Evolutionary conservation across 2,113 vertebrate species (phyloP).

Genomic region (Rhodinocichla rosea): DNA sequence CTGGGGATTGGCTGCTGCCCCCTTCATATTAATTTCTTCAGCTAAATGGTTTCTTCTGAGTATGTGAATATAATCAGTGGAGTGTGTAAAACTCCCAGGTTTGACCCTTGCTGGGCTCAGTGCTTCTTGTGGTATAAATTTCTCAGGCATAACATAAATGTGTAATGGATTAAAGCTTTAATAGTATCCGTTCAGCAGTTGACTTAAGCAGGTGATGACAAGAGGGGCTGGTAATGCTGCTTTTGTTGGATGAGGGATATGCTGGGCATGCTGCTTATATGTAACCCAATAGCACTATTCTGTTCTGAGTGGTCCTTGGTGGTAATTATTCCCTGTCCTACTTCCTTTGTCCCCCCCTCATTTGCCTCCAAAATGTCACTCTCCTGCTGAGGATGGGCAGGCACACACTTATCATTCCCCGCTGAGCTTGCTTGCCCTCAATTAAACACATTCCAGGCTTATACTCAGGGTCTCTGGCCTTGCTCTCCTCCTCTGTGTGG

Average conservation of each 20-base stretch:
- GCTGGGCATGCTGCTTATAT: conserved; percentile 19
- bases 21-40: conserved; percentile 19
- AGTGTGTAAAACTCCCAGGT: conserved; percentile 57
- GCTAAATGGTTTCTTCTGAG: conserved; percentile 54
- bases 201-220: conserved; percentile 74
- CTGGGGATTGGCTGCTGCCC: background rate
- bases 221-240: conserved; percentile 56
- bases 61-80: conserved; percentile 68
- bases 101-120: conserved; percentile 58
- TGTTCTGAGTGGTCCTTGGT: conserved; percentile 30
- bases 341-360: conserved; percentile 31
- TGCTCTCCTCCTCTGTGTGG: background rate
- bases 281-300: conserved; percentile 42
- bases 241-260: conserved; percentile 66
- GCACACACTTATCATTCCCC: conserved; percentile 54
- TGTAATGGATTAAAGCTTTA: conserved; percentile 74
- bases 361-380: conserved; percentile 49
- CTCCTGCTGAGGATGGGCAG: conserved; percentile 47
- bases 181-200: conserved; percentile 59
- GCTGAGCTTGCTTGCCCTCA: conserved; percentile 50
- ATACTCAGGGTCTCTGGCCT: conserved; percentile 8
- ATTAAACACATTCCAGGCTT: conserved; percentile 54
- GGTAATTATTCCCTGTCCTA: conserved; percentile 46
- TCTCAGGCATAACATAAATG: conserved; percentile 69
- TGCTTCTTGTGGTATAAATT: conserved; percentile 62